phyloP scores from a whole-genome alignment of 2,113 vertebrate genomes.

The Xiphophorus hellerii region DNA sequence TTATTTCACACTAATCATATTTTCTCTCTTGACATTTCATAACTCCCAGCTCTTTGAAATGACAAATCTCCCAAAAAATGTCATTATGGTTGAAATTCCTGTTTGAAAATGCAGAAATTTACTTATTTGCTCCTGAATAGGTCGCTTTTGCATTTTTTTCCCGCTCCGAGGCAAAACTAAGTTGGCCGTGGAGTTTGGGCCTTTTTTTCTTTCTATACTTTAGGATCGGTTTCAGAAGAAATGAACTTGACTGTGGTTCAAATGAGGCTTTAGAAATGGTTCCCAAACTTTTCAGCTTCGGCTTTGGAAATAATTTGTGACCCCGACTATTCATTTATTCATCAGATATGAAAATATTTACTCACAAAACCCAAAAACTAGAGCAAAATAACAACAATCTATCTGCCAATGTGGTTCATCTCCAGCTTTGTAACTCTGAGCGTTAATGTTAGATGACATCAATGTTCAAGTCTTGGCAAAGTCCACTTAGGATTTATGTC shows the following conservation, averaged over 20 bases:
- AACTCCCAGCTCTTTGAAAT: not conserved
- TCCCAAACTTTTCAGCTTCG: not conserved
- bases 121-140: not conserved
- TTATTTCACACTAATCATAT: conserved; percentile 14
- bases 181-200: not conserved
- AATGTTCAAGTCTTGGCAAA: too few species aligned
- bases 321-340: not conserved
- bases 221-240: not conserved
- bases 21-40: conserved; percentile 9
- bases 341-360: not conserved
- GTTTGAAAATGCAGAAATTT: not conserved
- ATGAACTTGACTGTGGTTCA: not conserved
- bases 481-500: too few species aligned
- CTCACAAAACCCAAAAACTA: not conserved
- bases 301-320: not conserved
- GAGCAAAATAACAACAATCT: not conserved
- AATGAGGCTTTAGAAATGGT: not conserved
- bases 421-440: not conserved
- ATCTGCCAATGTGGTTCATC: not conserved
- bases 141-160: not conserved
- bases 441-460: too few species aligned
- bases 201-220: not conserved
- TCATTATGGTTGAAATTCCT: not conserved
- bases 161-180: not conserved
- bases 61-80: not conserved